A percentile compares a stretch with the other conserved stretches of the same genome.
These are phyloP conservation scores for Glossophaga mutica DNA, from an alignment of 2,797 vertebrate species.

Conservation along the genomic window DNA sequence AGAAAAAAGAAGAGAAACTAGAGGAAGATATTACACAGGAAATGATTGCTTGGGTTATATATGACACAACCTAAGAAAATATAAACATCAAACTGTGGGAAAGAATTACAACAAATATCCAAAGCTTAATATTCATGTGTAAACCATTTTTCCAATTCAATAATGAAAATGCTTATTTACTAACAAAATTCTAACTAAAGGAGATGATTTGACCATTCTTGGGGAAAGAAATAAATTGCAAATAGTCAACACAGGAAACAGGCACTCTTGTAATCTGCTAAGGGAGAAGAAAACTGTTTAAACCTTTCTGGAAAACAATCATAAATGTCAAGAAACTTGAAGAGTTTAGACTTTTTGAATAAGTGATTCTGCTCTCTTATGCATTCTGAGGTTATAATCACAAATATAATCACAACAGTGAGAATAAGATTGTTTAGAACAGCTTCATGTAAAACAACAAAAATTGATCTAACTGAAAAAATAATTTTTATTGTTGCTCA, in stretches of 20 bases:
- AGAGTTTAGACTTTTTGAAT: background rate
- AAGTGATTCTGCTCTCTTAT: background rate
- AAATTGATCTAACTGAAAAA: background rate
- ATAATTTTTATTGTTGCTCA: background rate
- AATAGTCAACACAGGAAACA: background rate
- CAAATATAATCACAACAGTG: background rate
- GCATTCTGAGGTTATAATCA: background rate
- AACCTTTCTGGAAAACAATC: background rate
- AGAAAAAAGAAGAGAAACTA: background rate
- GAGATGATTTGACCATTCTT: background rate
- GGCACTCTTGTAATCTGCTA: background rate
- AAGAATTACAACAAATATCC: background rate
- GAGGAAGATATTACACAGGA: background rate
- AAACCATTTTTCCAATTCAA: background rate
- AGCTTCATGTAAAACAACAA: background rate
- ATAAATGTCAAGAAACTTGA: background rate
- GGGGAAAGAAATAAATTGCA: background rate
- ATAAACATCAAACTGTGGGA: background rate
- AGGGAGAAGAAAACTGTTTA: background rate
- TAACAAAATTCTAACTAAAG: slow-evolving; percentile 15
- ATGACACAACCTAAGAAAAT: background rate
- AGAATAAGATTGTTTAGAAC: background rate
- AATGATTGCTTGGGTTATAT: background rate
- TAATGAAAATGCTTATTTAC: background rate
- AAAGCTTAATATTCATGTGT: background rate